phyloP scores from a whole-genome alignment of 2,888 invertebrate species.

The Stramonita haemastoma region DNA sequence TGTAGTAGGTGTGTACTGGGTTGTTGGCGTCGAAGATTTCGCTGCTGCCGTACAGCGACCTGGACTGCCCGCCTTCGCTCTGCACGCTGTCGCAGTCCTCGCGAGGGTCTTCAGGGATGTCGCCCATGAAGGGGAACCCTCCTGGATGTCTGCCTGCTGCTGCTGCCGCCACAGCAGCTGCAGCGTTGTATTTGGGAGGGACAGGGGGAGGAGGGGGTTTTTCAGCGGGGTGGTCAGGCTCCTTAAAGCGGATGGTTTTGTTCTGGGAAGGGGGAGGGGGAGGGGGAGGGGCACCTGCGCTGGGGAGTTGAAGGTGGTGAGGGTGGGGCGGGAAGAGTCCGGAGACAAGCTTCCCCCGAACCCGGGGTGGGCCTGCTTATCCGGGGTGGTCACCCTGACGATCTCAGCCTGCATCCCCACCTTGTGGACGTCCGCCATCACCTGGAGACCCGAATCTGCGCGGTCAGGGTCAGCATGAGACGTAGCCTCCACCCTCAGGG shows the following conservation, averaged over 20 bases:
- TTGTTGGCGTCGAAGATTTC: slow-evolving; percentile 58
- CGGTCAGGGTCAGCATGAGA: neutral
- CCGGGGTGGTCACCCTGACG: slow-evolving; percentile 36
- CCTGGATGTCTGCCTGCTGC: neutral
- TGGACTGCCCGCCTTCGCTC: slow-evolving; percentile 55
- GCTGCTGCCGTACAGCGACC: slow-evolving; percentile 62
- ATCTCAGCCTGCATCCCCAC: slow-evolving; percentile 40
- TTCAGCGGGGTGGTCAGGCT: neutral
- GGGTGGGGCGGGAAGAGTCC: slow-evolving; percentile 25
- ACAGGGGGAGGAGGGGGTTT: neutral
- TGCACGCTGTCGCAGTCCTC: slow-evolving; percentile 55
- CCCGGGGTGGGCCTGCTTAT: slow-evolving; percentile 28
- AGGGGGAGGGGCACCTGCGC: slow-evolving; percentile 28
- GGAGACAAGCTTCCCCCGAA: slow-evolving; percentile 16
- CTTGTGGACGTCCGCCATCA: slow-evolving; percentile 53
- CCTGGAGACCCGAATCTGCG: slow-evolving; percentile 45
- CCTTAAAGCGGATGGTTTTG: slow-evolving; percentile 38
- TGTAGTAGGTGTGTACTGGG: slow-evolving; percentile 52
- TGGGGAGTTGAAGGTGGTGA: slow-evolving; percentile 41
- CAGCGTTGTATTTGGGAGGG: slow-evolving; percentile 14
- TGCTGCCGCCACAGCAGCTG: neutral
- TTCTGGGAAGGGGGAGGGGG: neutral
- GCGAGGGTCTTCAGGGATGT: slow-evolving; percentile 50
- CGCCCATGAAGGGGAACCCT: slow-evolving; percentile 42
- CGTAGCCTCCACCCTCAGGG: neutral